Conservation (phyloP, 2,113 vertebrate genomes). For the Zeus faber region DNA sequence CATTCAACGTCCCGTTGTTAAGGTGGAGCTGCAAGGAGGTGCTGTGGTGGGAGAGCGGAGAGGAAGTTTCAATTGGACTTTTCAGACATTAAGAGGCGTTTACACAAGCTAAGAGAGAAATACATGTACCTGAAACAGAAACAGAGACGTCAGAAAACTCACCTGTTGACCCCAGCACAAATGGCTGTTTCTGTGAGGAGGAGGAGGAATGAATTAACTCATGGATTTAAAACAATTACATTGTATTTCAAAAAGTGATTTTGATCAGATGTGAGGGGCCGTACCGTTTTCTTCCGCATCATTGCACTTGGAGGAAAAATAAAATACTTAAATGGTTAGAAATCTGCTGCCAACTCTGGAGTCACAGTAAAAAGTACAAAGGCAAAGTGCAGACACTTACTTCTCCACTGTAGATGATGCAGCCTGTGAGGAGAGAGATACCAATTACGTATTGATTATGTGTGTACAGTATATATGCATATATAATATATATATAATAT, state of each 20-base stretch:
- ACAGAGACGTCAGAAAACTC: too few species aligned
- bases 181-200: constrained; percentile 51
- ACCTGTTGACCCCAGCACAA: constrained; percentile 67
- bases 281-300: constrained; percentile 55
- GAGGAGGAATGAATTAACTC: background rate
- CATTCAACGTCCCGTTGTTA: background rate
- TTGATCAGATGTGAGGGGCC: background rate
- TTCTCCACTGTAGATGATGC: constrained; percentile 52
- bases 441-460: constrained; percentile 13
- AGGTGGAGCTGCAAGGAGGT: constrained; percentile 38
- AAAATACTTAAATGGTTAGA: constrained; percentile 3
- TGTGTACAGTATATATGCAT: too few species aligned
- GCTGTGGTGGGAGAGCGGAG: constrained; percentile 43
- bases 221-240: background rate
- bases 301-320: constrained; percentile 53
- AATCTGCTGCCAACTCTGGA: background rate
- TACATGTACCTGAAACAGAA: too few species aligned
- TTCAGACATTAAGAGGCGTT: background rate
- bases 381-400: constrained; percentile 42
- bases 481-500: too few species aligned
- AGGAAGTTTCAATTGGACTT: background rate
- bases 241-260: background rate
- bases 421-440: constrained; percentile 43
- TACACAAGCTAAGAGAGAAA: background rate
- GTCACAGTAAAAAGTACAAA: background rate